These are phyloP conservation scores for Hemichromis elongatus DNA, from an alignment of 2,113 vertebrate genomes.

Conservation along the genomic window DNA sequence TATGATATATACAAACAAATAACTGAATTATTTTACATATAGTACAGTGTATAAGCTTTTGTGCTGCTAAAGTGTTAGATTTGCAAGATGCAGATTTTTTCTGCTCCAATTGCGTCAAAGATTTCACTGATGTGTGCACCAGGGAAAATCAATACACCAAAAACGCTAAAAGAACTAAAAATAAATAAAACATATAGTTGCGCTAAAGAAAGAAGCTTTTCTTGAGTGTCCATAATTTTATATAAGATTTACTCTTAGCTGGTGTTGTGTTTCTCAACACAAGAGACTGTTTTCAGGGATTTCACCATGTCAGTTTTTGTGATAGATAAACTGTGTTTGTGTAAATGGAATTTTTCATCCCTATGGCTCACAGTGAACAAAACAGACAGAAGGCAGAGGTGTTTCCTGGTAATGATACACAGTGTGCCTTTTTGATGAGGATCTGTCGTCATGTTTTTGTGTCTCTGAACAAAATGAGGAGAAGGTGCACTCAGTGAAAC, in stretches of 20 bases:
- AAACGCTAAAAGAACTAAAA: background rate
- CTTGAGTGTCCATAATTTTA: background rate
- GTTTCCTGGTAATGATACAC: conserved; percentile 45
- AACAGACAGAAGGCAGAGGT: conserved; percentile 21
- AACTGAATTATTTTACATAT: background rate
- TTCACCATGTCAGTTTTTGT: background rate
- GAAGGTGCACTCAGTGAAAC: conserved; percentile 24
- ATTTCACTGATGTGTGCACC: background rate
- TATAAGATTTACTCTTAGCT: background rate
- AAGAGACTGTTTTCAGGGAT: conserved; percentile 3
- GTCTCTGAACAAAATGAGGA: conserved; percentile 18
- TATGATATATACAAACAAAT: background rate
- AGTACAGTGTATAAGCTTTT: background rate
- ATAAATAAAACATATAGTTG: conserved; percentile 11
- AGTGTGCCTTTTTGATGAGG: conserved; percentile 34
- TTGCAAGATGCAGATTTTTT: background rate
- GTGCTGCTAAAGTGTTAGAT: background rate
- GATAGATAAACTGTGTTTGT: conserved; percentile 27
- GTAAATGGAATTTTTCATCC: conserved; percentile 37
- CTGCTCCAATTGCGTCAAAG: background rate
- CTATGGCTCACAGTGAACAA: conserved; percentile 6
- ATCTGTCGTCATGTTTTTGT: conserved; percentile 20
- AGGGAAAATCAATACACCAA: conserved; percentile 11
- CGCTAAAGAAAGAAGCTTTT: background rate
- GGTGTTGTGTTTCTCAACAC: background rate